These are phyloP conservation scores for Anguilla japonica DNA, from an alignment of 2,113 vertebrate genomes.

Conservation along the genomic window DNA sequence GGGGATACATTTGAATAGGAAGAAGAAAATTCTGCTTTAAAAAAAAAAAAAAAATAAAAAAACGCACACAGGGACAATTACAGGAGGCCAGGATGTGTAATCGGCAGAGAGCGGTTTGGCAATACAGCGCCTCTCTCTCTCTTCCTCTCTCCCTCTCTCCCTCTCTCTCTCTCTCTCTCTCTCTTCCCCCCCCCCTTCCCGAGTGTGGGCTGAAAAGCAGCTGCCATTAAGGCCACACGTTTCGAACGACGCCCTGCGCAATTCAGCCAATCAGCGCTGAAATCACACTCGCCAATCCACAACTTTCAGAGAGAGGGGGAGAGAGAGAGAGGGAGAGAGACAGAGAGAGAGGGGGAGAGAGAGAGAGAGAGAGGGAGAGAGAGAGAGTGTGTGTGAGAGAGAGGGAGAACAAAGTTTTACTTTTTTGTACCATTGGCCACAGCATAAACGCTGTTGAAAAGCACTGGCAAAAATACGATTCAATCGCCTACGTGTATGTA, in stretches of 20 bases:
- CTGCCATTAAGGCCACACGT: background rate
- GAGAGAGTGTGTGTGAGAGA: too few relatives aligned
- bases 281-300: background rate
- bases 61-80: conserved; percentile 29
- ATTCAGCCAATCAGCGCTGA: background rate
- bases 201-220: background rate
- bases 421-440: background rate
- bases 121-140: background rate
- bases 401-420: background rate
- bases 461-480: background rate
- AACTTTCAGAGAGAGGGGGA: background rate
- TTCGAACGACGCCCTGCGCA: background rate
- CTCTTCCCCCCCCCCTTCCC: background rate
- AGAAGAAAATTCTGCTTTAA: conserved; percentile 28
- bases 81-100: conserved; percentile 21
- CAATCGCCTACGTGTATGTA: background rate
- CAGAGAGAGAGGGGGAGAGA: too few relatives aligned
- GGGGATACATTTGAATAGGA: conserved; percentile 38
- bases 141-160: background rate
- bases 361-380: too few relatives aligned
- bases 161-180: background rate
- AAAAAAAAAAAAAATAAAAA: background rate
- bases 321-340: too few relatives aligned
- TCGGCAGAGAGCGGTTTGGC: conserved; percentile 18
- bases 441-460: background rate